Conservation (phyloP, 1,140 invertebrate genomes). For the Brachionus plicatilis region DNA sequence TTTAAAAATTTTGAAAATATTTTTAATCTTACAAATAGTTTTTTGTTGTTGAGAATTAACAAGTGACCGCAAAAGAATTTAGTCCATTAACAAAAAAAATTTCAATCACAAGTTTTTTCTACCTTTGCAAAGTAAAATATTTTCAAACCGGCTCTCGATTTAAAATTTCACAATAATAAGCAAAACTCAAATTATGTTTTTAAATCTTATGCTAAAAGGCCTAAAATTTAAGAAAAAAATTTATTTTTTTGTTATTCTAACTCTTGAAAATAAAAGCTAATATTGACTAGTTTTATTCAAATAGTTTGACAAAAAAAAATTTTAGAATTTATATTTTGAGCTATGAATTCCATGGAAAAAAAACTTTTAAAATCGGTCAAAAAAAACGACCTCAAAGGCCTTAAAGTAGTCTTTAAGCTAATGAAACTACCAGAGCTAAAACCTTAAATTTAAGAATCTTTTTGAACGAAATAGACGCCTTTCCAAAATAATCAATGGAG, state of each 20-base stretch:
- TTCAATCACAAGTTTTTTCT: not conserved
- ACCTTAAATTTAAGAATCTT: not conserved
- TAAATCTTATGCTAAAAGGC: not conserved
- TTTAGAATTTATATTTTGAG: not conserved
- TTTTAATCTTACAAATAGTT: not conserved
- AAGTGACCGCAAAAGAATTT: not conserved
- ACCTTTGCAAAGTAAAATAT: not conserved
- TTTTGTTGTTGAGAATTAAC: not conserved
- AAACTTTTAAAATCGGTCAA: not conserved
- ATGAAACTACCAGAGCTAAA: not conserved
- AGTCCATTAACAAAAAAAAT: too few species aligned
- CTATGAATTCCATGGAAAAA: not conserved
- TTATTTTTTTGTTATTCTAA: slow-evolving; percentile 3
- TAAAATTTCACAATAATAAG: not conserved
- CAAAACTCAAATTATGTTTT: not conserved
- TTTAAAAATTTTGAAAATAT: not conserved
- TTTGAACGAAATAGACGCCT: not conserved
- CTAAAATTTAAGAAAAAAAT: not conserved
- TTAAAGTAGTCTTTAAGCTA: not conserved
- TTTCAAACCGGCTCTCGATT: not conserved
- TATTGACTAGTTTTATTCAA: not conserved
- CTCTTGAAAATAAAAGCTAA: slow-evolving; percentile 1
- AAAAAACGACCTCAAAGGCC: not conserved
- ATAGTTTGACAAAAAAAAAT: not conserved
- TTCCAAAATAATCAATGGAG: not conserved